A percentile compares a stretch with the other conserved stretches of the same genome.
Evolutionary conservation across 2,888 invertebrate species (phyloP).

Genomic region (Spilosoma lubricipeda): DNA sequence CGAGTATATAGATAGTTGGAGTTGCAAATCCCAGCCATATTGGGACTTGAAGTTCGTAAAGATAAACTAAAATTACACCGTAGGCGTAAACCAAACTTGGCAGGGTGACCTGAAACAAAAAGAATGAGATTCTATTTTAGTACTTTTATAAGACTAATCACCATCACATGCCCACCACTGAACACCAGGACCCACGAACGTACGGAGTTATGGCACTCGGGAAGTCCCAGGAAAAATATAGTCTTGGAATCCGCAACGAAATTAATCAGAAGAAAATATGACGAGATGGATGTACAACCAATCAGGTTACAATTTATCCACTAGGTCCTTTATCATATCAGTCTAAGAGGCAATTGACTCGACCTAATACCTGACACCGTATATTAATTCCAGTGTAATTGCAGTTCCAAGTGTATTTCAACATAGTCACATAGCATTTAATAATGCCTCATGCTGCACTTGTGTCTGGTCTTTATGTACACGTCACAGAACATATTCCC

Average conservation of each 20-base stretch:
- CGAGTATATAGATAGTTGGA: constrained; percentile 72
- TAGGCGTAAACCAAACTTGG: constrained; percentile 78
- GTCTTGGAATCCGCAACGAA: too few relatives aligned
- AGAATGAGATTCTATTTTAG: not conserved
- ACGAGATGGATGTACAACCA: too few relatives aligned
- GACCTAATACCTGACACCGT: not conserved
- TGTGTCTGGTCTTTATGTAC: not conserved
- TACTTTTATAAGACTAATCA: too few relatives aligned
- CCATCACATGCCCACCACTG: too few relatives aligned
- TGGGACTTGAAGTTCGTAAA: constrained; percentile 67
- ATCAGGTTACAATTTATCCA: too few relatives aligned
- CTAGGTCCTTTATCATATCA: not conserved
- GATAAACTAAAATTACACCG: constrained; percentile 74
- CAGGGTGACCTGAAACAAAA: constrained; percentile 69
- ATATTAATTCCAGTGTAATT: not conserved
- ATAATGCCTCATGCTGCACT: not conserved
- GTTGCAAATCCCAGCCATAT: constrained; percentile 73
- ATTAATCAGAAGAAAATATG: not conserved
- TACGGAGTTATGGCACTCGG: too few relatives aligned
- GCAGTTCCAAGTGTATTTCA: not conserved
- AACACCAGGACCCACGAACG: too few relatives aligned
- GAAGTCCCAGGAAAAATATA: too few relatives aligned
- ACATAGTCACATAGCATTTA: not conserved
- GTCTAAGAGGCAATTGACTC: not conserved
- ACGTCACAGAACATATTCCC: too few relatives aligned